These are phyloP conservation scores for Bellardia bayeri DNA, from an alignment of 2,888 invertebrate species.

Conservation along the genomic window DNA sequence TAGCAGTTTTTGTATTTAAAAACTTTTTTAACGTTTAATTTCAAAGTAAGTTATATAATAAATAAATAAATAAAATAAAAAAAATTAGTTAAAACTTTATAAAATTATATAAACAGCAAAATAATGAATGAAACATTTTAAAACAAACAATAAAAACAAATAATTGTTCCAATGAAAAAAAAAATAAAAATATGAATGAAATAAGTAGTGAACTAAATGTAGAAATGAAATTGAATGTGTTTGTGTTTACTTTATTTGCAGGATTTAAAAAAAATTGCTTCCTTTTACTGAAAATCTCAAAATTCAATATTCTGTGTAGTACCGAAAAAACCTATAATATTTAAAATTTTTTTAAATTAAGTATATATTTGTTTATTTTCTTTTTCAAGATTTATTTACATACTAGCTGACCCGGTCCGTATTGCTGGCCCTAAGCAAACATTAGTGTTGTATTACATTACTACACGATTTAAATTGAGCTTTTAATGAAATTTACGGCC, in stretches of 20 bases:
- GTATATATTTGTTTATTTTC: too few species aligned
- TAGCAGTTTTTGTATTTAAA: slow-evolving; percentile 40
- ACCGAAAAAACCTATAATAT: too few species aligned
- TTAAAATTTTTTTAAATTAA: too few species aligned
- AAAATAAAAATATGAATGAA: not conserved
- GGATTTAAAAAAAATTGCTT: not conserved
- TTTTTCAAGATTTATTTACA: too few species aligned
- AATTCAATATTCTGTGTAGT: too few species aligned
- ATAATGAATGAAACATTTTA: not conserved
- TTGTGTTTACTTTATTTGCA: slow-evolving; percentile 14
- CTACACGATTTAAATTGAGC: too few species aligned
- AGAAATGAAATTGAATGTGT: not conserved
- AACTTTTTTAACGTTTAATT: not conserved
- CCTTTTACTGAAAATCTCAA: too few species aligned
- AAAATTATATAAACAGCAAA: slow-evolving; percentile 11
- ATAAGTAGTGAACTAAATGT: slow-evolving; percentile 12
- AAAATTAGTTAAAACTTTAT: slow-evolving; percentile 34
- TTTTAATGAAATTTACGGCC: too few species aligned
- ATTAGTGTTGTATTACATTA: too few species aligned
- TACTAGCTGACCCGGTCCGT: too few species aligned
- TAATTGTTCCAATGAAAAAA: slow-evolving; percentile 48
- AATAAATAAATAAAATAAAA: slow-evolving; percentile 1
- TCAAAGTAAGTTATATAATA: slow-evolving; percentile 21
- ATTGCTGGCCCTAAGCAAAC: too few species aligned
- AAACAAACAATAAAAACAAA: slow-evolving; percentile 19